These are phyloP conservation scores for Corythaeola cristata DNA, from an alignment of 2,113 vertebrate genomes.

Conservation along the genomic window DNA sequence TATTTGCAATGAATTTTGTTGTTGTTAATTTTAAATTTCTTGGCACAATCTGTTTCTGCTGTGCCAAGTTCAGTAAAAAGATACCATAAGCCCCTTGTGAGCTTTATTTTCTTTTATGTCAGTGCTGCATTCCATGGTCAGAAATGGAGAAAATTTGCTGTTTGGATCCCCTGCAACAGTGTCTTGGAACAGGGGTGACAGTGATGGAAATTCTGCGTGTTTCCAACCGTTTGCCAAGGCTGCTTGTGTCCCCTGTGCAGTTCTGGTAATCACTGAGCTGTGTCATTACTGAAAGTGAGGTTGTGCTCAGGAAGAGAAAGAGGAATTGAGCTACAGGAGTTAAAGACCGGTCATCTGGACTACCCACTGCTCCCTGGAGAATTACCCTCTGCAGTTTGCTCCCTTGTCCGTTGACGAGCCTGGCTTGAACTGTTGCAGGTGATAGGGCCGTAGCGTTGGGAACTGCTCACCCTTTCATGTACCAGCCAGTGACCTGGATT, in stretches of 20 bases:
- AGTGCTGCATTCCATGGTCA: background rate
- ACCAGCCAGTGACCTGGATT: slow-evolving; percentile 31
- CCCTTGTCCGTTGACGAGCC: background rate
- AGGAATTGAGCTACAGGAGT: background rate
- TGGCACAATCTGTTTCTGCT: background rate
- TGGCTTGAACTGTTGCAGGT: background rate
- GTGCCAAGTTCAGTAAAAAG: background rate
- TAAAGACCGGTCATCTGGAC: background rate
- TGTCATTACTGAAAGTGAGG: background rate
- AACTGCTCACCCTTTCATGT: background rate
- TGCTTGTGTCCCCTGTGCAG: background rate
- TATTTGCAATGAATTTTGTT: background rate
- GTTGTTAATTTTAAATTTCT: background rate
- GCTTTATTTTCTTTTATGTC: background rate
- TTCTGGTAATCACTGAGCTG: background rate
- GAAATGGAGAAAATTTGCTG: background rate
- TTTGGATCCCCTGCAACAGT: too few relatives aligned
- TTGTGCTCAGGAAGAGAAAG: background rate
- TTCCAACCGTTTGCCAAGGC: background rate
- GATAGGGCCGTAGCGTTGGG: background rate
- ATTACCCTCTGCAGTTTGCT: background rate
- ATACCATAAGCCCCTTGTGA: background rate
- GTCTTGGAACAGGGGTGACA: background rate
- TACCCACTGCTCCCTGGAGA: background rate
- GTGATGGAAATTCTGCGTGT: rapidly evolving